Evolutionary conservation across 2,113 vertebrate genomes (phyloP), one percentile per base, ranked within the genome.

Genomic region (Nothoprocta perdicaria): DNA sequence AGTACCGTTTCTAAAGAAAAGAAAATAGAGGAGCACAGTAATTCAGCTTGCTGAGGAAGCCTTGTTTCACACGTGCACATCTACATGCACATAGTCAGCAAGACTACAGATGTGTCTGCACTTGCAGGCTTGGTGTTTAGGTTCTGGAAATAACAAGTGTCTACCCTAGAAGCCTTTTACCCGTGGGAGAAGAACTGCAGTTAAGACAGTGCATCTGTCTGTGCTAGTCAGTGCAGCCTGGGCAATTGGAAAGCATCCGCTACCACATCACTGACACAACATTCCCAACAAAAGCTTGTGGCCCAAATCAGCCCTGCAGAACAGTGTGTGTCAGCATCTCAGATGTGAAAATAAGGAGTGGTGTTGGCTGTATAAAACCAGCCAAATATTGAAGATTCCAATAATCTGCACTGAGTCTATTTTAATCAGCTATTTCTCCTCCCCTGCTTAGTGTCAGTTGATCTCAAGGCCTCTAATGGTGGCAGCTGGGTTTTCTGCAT

Each of bases 31-130:
- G 22, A 77, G 48, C 40, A 14, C 33, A 55, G 29, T 33, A 60
- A 2, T 50, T 86, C 55, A 86, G 15, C 24, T 69, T 89, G 50
- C 84, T 80, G 46, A 87, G 81, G 50, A 66, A 55, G 35, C 73
- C 18, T 48, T 87, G 48, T 75, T 27, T 46, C 62, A 13, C 14
- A 46, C 0, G 1, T 24, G 24, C 8, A 0, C 14, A 14, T 46
- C 46, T 83, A 57, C 13, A 12, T 66, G 41, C 45, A 8, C 15
- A 3, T 15, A 27, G 21, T 19, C 4, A 52, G 43, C 43, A 69
- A 65, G 27, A 38, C 29, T 22, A 4, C 14, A 1, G 5, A 26
- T 26, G 21, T 57, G 38, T 18, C 38, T 52, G 45, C 29, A 27
- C 75, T 87, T 31, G 33, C 41, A 78, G 13, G 52, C 38, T 67